phyloP scores from a whole-genome alignment of 1,140 invertebrate species.

The Heliconius congener region DNA sequence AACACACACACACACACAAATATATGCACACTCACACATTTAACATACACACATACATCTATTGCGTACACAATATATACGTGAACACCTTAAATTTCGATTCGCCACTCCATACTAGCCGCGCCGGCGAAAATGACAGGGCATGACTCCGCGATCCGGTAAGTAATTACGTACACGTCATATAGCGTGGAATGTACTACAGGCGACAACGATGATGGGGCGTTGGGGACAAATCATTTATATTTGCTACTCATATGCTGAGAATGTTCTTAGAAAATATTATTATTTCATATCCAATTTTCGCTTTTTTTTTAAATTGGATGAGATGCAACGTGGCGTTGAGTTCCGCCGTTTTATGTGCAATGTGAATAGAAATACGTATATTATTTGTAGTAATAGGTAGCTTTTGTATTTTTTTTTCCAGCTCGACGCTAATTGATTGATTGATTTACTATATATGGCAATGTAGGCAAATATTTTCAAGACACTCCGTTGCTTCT shows the following conservation, averaged over 20 bases:
- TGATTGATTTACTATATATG: too few relatives aligned
- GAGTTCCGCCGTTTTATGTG: too few relatives aligned
- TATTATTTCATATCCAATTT: too few relatives aligned
- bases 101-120: conserved; percentile 37
- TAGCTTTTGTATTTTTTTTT: too few relatives aligned
- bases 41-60: neutral
- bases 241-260: neutral
- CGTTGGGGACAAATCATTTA: conserved; percentile 27
- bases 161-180: conserved; percentile 76
- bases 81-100: conserved; percentile 32
- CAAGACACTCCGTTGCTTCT: too few relatives aligned
- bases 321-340: too few relatives aligned
- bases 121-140: conserved; percentile 63
- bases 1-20: neutral
- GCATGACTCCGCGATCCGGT: conserved; percentile 69
- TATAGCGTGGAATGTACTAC: conserved; percentile 52
- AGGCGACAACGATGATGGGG: conserved; percentile 38
- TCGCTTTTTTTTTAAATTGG: too few relatives aligned
- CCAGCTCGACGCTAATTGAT: too few relatives aligned
- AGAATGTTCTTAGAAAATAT: neutral
- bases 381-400: too few relatives aligned
- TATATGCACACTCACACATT: neutral
- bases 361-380: too few relatives aligned
- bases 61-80: neutral
- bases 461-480: too few relatives aligned